Evolutionary conservation across 2,888 invertebrate species (phyloP).

Genomic region (Macaria notata): DNA sequence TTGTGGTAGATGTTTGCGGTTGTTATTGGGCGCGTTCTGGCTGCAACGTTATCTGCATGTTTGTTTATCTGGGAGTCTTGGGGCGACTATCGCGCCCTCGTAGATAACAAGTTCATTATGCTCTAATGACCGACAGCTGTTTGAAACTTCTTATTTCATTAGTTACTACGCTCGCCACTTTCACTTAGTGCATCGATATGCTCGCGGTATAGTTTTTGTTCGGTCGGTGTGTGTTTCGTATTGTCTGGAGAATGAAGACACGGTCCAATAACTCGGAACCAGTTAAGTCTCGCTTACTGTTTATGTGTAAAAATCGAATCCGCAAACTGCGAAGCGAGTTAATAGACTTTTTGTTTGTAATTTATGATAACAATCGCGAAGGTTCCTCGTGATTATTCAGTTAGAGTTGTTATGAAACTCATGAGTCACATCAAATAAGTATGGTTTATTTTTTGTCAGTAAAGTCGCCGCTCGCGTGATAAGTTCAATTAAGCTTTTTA

Average conservation of each 20-base stretch:
- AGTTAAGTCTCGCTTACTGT: background rate
- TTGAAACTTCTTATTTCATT: constrained; percentile 1
- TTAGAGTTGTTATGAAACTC: constrained; percentile 12
- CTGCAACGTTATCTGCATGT: constrained; percentile 5
- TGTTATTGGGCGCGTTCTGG: background rate
- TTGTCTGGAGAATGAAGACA: constrained; percentile 12
- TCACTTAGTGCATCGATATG: constrained; percentile 14
- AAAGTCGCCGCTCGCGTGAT: constrained; percentile 14
- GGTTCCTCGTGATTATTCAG: constrained; percentile 9
- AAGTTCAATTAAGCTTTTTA: constrained; percentile 14
- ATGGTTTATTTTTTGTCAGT: constrained; percentile 9
- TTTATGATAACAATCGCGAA: constrained; percentile 5
- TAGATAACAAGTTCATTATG: constrained; percentile 22
- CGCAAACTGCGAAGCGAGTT: too few relatives aligned
- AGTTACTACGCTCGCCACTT: constrained; percentile 11
- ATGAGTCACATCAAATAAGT: constrained; percentile 7
- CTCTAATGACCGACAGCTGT: background rate
- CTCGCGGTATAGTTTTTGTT: constrained; percentile 9
- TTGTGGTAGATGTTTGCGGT: background rate
- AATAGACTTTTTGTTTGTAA: constrained; percentile 1
- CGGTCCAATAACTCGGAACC: constrained; percentile 15
- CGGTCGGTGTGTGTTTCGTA: constrained; percentile 9
- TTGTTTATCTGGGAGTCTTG: background rate
- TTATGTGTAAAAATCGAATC: too few relatives aligned
- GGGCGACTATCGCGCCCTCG: background rate